A percentile compares a stretch with the other conserved stretches of the same genome.
Conservation (phyloP, 1,140 invertebrate species). For the Agrypnia vestita region DNA sequence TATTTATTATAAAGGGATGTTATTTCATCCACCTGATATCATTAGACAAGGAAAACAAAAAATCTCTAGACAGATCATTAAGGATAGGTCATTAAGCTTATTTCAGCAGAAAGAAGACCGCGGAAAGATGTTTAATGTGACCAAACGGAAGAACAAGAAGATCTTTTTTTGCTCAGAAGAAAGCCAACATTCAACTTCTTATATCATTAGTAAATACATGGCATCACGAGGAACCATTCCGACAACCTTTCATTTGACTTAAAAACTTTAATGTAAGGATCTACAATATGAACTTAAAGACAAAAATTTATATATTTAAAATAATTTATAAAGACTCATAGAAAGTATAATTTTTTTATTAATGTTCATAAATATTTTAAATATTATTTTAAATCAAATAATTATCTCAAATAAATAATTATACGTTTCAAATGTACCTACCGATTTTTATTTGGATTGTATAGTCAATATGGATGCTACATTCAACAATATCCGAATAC, state of each 20-base stretch:
- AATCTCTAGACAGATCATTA: constrained; percentile 42
- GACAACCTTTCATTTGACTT: neutral
- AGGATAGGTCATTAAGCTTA: constrained; percentile 56
- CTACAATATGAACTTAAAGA: too few relatives aligned
- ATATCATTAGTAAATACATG: constrained; percentile 48
- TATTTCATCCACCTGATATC: neutral
- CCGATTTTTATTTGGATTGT: too few relatives aligned
- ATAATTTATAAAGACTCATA: too few relatives aligned
- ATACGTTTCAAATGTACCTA: too few relatives aligned
- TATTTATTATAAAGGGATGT: too few relatives aligned
- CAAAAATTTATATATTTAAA: too few relatives aligned
- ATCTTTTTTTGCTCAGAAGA: constrained; percentile 28
- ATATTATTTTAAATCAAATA: too few relatives aligned
- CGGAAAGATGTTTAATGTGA: constrained; percentile 48
- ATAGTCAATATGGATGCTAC: too few relatives aligned
- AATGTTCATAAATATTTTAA: too few relatives aligned
- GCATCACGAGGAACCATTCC: neutral
- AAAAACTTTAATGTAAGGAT: neutral
- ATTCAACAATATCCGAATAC: too few relatives aligned
- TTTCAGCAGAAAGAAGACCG: constrained; percentile 43
- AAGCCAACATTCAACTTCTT: constrained; percentile 4
- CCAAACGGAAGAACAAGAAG: constrained; percentile 43
- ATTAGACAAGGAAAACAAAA: constrained; percentile 7
- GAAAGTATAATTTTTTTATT: too few relatives aligned
- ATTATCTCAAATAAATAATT: too few relatives aligned